Conservation (phyloP, 2,113 vertebrate genomes). For the Stercorarius parasiticus region DNA sequence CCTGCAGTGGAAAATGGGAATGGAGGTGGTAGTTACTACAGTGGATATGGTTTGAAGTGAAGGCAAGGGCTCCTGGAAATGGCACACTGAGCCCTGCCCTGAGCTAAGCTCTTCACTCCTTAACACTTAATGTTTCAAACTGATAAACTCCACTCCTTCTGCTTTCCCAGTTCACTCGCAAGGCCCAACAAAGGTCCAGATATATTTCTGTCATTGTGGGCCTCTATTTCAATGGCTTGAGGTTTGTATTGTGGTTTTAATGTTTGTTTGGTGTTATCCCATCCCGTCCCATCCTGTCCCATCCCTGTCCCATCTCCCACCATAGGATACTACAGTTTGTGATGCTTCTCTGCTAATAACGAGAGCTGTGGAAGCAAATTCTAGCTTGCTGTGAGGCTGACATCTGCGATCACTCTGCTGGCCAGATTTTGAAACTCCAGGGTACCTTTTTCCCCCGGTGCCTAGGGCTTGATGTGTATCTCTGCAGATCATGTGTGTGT, state of each 20-base stretch:
- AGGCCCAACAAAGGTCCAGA: not conserved
- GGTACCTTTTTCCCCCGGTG: accelerated
- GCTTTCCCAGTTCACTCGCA: not conserved
- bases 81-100: not conserved
- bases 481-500: not conserved
- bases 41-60: not conserved
- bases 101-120: not conserved
- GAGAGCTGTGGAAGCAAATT: not conserved
- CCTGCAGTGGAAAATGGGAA: not conserved
- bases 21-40: not conserved
- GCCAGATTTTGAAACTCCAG: not conserved
- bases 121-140: not conserved
- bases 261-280: not conserved
- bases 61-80: not conserved
- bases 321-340: not conserved
- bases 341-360: not conserved
- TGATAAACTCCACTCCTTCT: not conserved
- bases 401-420: not conserved
- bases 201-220: not conserved
- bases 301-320: not conserved
- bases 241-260: not conserved
- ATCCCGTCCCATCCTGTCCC: too few relatives aligned
- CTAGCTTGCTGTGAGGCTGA: not conserved
- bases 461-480: not conserved
- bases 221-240: not conserved